Evolutionary conservation across 2,888 invertebrate genomes (phyloP), one percentile per base, ranked within the genome.

Genomic region (Dicyrtoma fusca): DNA sequence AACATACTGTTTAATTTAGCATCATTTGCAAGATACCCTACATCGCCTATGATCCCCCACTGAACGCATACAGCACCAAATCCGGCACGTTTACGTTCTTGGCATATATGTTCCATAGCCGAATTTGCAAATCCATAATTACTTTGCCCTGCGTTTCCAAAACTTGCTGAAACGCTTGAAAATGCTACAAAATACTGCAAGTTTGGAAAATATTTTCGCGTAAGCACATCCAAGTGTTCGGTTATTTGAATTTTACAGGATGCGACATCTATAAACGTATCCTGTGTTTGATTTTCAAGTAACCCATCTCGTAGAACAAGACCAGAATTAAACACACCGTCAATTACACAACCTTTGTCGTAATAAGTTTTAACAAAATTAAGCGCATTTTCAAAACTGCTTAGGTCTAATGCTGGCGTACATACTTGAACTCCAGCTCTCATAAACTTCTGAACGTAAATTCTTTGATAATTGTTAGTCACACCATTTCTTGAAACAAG

Each of bases 21-120:
- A 45, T 84, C 85, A 71, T 92, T 91, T 4, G 92, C 89, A 19
- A 94, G 90, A 0, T 94, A 86, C 71, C 95, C 90, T 70, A 91
- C 92, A 84, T 96, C 95, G 68, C 94, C 96, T 68, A 96, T 88
- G 47, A 94, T 95, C 49, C 96, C 95, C 95, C 95, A 96, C 83
- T 96, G 93, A 10, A 96, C 88, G 1, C 95, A 95, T 74, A 93
- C 84, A 0, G 88, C 95, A 0, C 93, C 92, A 0, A 90, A 86
- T 0, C 92, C 91, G 8, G 89, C 88, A 70, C 83, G 84, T 81
- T 86, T 86, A 76, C 94, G 88, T 81, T 86, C 85, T 83, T 94
- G 95, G 82, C 92, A 92, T 78, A 95, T 89, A 77, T 93, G 87
- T 83, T 95, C 94, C 93, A 95, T 93, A 5, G 91, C 88, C 0